Percentiles rank a stretch among this genome's conserved stretches.
Evolutionary conservation across 2,888 invertebrate species (phyloP).

Genomic region (Nebria salina): DNA sequence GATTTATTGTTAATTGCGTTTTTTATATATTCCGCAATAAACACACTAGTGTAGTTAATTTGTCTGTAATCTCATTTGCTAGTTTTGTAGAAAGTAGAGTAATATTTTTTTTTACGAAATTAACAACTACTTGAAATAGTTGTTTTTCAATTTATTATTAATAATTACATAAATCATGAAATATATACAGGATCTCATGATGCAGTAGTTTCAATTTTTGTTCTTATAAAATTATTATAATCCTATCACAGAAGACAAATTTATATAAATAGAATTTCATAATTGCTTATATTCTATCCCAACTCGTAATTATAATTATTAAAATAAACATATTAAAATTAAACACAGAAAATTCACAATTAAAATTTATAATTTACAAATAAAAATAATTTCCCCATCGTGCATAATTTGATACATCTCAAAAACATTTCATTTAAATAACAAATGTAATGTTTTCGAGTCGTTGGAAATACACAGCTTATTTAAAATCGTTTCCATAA

Average conservation of each 20-base stretch:
- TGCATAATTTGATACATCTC: neutral
- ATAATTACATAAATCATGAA: neutral
- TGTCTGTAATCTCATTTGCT: too few species aligned
- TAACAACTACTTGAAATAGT: neutral
- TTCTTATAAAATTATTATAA: conserved; percentile 33
- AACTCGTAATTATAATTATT: conserved; percentile 18
- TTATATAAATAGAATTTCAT: conserved; percentile 22
- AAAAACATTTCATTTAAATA: too few species aligned
- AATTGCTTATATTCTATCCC: conserved; percentile 28
- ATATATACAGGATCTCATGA: neutral
- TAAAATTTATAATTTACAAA: neutral
- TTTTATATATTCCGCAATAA: neutral
- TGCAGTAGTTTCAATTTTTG: conserved; percentile 11
- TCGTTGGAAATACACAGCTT: neutral
- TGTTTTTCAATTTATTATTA: neutral
- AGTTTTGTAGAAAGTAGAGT: too few species aligned
- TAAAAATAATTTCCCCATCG: neutral
- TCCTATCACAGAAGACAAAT: conserved; percentile 42
- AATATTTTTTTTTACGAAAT: neutral
- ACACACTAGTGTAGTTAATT: too few species aligned
- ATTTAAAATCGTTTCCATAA: neutral
- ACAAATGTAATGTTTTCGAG: too few species aligned
- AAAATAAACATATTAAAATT: neutral
- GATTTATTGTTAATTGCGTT: neutral
- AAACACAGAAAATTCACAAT: neutral